Evolutionary conservation across 2,797 vertebrate genomes (phyloP).

Genomic region (Aratinga solstitialis): DNA sequence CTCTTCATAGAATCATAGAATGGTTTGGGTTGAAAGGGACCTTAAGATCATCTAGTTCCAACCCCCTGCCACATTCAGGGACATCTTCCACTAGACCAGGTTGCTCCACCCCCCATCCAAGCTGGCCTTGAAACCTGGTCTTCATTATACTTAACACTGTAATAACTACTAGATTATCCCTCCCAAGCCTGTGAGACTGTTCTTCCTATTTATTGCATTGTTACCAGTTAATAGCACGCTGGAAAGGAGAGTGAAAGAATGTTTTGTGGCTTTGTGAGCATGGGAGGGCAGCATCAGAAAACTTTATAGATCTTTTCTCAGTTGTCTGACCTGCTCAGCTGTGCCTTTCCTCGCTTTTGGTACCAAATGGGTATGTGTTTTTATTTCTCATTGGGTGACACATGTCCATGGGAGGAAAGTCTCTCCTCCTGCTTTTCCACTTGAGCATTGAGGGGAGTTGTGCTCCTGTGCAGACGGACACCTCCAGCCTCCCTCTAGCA

Average conservation of each 20-base stretch:
- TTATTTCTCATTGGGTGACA: neutral
- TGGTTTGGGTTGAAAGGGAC: neutral
- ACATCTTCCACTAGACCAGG: neutral
- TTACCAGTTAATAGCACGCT: neutral
- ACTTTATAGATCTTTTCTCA: neutral
- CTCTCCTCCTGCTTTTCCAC: neutral
- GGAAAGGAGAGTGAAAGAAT: neutral
- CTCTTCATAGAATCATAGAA: neutral
- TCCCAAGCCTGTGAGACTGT: neutral
- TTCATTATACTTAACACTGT: neutral
- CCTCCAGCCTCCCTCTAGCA: neutral
- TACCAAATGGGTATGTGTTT: neutral
- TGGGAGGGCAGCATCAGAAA: neutral
- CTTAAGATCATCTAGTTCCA: neutral
- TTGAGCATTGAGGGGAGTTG: neutral
- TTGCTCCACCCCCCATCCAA: neutral
- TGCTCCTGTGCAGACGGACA: neutral
- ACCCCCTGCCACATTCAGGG: neutral
- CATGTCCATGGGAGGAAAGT: fast-evolving
- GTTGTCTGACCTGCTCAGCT: neutral
- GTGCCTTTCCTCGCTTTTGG: neutral
- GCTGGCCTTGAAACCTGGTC: neutral
- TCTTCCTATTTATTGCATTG: neutral
- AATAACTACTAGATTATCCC: neutral
- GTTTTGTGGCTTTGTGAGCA: neutral